Conservation (phyloP, 1,140 invertebrate genomes). For the Zaprionus africanus region DNA sequence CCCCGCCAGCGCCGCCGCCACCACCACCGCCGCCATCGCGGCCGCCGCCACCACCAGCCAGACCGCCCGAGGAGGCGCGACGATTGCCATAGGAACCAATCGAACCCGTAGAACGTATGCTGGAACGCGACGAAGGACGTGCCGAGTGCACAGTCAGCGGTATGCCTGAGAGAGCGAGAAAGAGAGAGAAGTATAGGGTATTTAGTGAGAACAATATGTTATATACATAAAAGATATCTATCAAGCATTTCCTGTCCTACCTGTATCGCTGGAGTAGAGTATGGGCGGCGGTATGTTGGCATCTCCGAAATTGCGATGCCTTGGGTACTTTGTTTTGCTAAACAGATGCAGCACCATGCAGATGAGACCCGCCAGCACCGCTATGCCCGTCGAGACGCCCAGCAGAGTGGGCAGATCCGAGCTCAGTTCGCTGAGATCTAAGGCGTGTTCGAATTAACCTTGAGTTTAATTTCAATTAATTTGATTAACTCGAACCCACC, state of each 20-base stretch:
- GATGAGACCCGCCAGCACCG: constrained; percentile 91
- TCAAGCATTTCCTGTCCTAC: constrained; percentile 84
- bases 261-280: constrained; percentile 92
- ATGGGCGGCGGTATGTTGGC: constrained; percentile 92
- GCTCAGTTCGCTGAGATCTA: constrained; percentile 92
- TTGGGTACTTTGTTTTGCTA: constrained; percentile 88
- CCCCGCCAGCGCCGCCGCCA: constrained; percentile 77
- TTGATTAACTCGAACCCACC: constrained; percentile 85
- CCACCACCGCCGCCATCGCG: constrained; percentile 58
- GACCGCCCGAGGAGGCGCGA: constrained; percentile 87
- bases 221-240: too few species aligned
- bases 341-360: constrained; percentile 94
- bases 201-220: background rate
- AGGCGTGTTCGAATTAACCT: background rate
- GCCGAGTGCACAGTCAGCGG: constrained; percentile 87
- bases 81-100: constrained; percentile 86
- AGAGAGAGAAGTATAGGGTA: constrained; percentile 5
- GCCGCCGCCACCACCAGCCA: constrained; percentile 64
- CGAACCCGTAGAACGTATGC: constrained; percentile 87
- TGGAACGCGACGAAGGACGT: constrained; percentile 89
- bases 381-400: constrained; percentile 92
- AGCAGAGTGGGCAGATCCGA: constrained; percentile 92
- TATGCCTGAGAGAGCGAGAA: constrained; percentile 84
- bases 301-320: constrained; percentile 91
- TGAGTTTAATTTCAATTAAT: background rate